A percentile compares a stretch with the other conserved stretches of the same genome.
Evolutionary conservation across 2,888 invertebrate genomes (phyloP).

Genomic region (Brachyopa scutellaris): DNA sequence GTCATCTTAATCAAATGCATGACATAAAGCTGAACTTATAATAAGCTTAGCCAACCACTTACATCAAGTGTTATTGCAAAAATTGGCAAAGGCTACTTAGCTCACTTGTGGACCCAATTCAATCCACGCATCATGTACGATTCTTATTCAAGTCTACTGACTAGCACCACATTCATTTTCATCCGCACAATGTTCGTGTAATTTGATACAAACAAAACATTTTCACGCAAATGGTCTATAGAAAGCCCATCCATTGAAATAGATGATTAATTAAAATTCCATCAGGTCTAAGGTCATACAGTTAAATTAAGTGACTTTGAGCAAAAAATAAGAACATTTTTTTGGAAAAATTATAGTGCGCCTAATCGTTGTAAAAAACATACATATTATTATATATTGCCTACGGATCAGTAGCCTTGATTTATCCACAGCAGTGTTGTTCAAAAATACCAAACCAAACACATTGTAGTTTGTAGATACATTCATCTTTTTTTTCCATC

Average conservation of each 20-base stretch:
- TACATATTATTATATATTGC: no score
- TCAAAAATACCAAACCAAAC: slow-evolving; percentile 7
- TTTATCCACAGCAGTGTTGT: slow-evolving; percentile 28
- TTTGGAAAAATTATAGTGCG: slow-evolving; percentile 6
- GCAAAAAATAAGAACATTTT: slow-evolving; percentile 12
- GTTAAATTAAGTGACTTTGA: not conserved
- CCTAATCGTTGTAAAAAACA: slow-evolving; percentile 35
- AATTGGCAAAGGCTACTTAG: slow-evolving; percentile 21
- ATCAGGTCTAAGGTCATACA: slow-evolving; percentile 29
- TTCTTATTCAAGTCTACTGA: slow-evolving; percentile 31
- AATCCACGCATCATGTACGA: slow-evolving; percentile 15
- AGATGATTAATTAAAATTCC: slow-evolving; percentile 37
- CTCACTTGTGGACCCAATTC: slow-evolving; percentile 1
- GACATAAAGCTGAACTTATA: slow-evolving; percentile 35
- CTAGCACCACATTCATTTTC: no score
- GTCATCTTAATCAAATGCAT: slow-evolving; percentile 24
- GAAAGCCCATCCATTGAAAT: slow-evolving; percentile 17
- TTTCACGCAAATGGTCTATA: slow-evolving; percentile 1
- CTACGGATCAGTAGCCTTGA: slow-evolving; percentile 48
- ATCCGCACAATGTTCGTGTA: no score
- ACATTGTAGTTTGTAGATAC: slow-evolving; percentile 15
- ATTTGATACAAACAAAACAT: no score
- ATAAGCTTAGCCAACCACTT: slow-evolving; percentile 36
- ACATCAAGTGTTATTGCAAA: slow-evolving; percentile 17
- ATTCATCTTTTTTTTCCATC: slow-evolving; percentile 22